Evolutionary conservation across 2,888 invertebrate genomes (phyloP).

Genomic region (Hirtodrosophila confusa): DNA sequence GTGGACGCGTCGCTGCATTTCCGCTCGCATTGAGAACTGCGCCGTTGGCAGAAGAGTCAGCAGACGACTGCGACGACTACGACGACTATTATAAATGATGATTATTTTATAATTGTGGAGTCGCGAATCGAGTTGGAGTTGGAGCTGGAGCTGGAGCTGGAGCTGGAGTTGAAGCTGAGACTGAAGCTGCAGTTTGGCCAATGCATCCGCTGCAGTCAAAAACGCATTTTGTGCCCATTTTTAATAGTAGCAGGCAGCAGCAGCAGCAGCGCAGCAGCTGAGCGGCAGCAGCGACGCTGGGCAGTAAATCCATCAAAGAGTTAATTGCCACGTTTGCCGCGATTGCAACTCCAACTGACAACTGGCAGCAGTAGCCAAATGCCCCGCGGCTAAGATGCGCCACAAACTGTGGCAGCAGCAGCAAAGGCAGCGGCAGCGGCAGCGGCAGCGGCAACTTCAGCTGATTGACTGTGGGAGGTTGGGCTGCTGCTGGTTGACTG

Average conservation of each 20-base stretch:
- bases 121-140: conserved; percentile 28
- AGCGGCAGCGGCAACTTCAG: conserved; percentile 12
- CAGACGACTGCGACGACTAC: conserved; percentile 18
- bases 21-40: conserved; percentile 59
- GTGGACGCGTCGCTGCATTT: conserved; percentile 59
- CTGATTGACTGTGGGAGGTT: conserved; percentile 61
- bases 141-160: conserved; percentile 6
- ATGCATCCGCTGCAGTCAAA: conserved; percentile 65
- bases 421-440: conserved; percentile 54
- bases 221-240: conserved; percentile 72
- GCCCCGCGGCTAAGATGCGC: conserved; percentile 55
- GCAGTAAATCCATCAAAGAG: conserved; percentile 74
- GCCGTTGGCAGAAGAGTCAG: conserved; percentile 41
- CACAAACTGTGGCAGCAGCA: conserved; percentile 32
- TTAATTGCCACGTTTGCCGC: conserved; percentile 72
- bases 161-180: conserved; percentile 3
- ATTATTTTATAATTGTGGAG: conserved; percentile 76
- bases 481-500: conserved; percentile 14
- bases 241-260: conserved; percentile 53
- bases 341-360: conserved; percentile 59
- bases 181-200: conserved; percentile 39
- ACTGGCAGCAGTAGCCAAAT: conserved; percentile 63
- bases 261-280: conserved; percentile 11
- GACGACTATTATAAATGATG: conserved; percentile 71
- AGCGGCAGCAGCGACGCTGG: conserved; percentile 21